Base-by-base conservation (phyloP, 2,113 vertebrate genomes). In the Xenopus borealis region DNA sequence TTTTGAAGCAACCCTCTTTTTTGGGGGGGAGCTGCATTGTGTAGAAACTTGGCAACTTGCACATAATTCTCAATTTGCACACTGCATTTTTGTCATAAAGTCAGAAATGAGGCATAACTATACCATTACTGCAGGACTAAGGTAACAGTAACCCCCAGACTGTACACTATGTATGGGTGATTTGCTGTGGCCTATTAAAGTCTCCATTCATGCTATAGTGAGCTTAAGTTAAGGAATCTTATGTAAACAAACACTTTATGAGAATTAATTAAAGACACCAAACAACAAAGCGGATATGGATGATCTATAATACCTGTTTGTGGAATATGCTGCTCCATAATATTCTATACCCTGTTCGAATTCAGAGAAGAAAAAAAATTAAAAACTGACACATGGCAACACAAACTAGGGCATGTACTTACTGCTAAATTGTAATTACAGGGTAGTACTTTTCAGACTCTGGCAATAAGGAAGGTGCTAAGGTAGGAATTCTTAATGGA, bases 291-390 rank as follows among this genome's bases (percentile, higher is more conserved):
- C 4, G 20, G 10, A 20, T 4, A 20, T 1, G 1, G 3, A 55
- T 16, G 14, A 55, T n/a, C 53, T 55, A 9, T 55, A 14, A 94
- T 92, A 98, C 96, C 96, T 98, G 81, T 92, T 94, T 75, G 92
- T 87, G 0, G 95, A 92, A 72, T 94, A 89, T 0, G 73, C 45
- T 57, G 92, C 80, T 65, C 96, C 94, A 0, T 98, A 98, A 79
- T 96, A 93, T 18, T 97, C 95, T 1, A 90, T 87, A 40, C 88
- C 93, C 88, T 93, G 88, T 14, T 69, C 85, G 5, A 77, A 68
- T 23, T 74, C 81, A 81, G 79, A 81, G 72, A 33, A 53, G 7
- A 50, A 17, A 1, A 3, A 1, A 0, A 45, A 80, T 6, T 2
- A 44, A 57, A 46, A 65, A 46, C 40, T 18, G 40, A 11, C 4